Percentiles rank a stretch among this genome's conserved stretches.
Evolutionary conservation across 1,140 invertebrate genomes (phyloP).

Genomic region (Eriocheir sinensis): DNA sequence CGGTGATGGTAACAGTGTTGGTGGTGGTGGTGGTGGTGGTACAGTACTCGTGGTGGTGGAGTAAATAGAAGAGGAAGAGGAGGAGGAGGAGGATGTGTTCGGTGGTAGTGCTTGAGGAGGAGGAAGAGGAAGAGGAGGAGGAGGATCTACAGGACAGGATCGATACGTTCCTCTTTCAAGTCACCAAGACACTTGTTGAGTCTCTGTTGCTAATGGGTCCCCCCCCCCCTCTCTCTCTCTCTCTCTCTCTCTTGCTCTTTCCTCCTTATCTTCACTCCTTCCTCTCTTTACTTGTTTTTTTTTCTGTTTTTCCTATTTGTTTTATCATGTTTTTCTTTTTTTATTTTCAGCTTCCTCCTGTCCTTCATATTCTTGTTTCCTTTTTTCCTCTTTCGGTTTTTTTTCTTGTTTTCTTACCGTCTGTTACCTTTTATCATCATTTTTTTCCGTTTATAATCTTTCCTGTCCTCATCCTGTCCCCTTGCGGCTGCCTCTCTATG

Average conservation of each 20-base stretch:
- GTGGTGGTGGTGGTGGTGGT: no score
- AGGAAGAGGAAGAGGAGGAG: no score
- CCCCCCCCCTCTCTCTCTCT: background rate
- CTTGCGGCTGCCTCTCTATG: background rate
- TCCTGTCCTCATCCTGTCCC: background rate
- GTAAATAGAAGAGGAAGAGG: no score
- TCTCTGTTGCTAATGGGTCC: background rate
- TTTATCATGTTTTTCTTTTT: no score
- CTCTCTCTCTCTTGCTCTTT: background rate
- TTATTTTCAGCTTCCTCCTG: no score
- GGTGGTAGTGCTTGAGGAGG: no score
- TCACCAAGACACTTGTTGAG: background rate
- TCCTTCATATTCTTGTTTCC: background rate
- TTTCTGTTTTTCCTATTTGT: background rate
- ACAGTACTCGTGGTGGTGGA: no score
- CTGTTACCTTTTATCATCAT: background rate
- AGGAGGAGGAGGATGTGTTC: no score
- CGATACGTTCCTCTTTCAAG: conserved; percentile 5
- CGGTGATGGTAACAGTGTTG: no score
- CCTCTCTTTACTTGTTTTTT: background rate
- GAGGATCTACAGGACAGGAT: background rate
- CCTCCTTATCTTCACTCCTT: background rate
- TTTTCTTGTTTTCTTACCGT: background rate
- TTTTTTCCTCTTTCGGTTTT: background rate
- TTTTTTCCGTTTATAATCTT: background rate